A percentile compares a stretch with the other conserved stretches of the same genome.
Evolutionary conservation across 2,113 vertebrate genomes (phyloP).

Genomic region (Dendrocopos noguchii): DNA sequence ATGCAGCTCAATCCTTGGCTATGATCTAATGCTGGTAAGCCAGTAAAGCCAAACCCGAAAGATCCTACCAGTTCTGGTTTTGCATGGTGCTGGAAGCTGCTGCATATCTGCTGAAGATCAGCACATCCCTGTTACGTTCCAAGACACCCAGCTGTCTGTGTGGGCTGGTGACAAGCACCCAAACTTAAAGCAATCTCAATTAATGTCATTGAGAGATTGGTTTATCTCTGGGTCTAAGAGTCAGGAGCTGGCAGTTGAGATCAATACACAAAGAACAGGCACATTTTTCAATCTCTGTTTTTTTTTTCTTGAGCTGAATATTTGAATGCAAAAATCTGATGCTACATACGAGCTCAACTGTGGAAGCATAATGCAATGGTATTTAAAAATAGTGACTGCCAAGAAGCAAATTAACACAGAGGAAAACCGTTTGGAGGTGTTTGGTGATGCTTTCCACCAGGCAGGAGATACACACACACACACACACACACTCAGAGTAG

Average conservation of each 20-base stretch:
- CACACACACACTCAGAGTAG: conserved; percentile 14
- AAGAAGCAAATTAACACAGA: conserved; percentile 27
- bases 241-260: not conserved
- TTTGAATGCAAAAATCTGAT: conserved; percentile 42
- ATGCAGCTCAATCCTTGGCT: not conserved
- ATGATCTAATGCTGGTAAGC: not conserved
- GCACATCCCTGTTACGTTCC: not conserved
- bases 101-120: not conserved
- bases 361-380: conserved; percentile 40
- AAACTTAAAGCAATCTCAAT: not conserved
- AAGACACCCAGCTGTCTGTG: not conserved
- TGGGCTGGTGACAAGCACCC: not conserved
- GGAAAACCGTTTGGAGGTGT: conserved; percentile 7
- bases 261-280: not conserved
- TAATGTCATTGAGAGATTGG: not conserved
- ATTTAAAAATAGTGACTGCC: conserved; percentile 27
- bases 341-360: conserved; percentile 9
- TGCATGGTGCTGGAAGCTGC: not conserved
- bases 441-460: conserved; percentile 44
- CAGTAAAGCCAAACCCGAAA: not conserved
- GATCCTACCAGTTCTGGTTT: not conserved
- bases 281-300: not conserved
- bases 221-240: not conserved
- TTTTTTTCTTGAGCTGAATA: conserved; percentile 10
- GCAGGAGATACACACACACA: conserved; percentile 29